phyloP scores from a whole-genome alignment of 1,140 invertebrate genomes.

The Protaetia brevitarsis region DNA sequence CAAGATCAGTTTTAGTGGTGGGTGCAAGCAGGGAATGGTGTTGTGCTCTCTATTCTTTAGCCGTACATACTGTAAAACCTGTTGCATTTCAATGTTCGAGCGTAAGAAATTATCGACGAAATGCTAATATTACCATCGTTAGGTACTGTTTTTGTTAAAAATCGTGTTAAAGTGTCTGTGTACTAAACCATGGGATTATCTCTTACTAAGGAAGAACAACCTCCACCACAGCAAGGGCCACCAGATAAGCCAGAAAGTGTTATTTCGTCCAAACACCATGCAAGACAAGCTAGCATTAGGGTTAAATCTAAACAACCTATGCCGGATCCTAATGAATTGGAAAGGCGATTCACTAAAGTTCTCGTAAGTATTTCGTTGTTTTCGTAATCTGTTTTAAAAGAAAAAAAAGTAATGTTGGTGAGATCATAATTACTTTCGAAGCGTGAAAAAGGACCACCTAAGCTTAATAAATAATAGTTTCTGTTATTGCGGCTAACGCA shows the following conservation, averaged over 20 bases:
- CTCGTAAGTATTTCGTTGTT: constrained; percentile 66
- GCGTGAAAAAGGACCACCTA: no score
- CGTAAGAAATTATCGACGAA: constrained; percentile 9
- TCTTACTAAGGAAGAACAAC: constrained; percentile 30
- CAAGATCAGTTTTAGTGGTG: not conserved
- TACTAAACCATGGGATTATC: constrained; percentile 30
- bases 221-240: constrained; percentile 10
- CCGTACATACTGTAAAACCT: constrained; percentile 1
- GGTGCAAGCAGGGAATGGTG: not conserved
- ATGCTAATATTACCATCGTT: not conserved
- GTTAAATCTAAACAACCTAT: constrained; percentile 78
- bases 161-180: constrained; percentile 10
- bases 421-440: no score
- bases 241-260: constrained; percentile 35
- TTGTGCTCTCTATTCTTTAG: not conserved
- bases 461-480: no score
- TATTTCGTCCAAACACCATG: constrained; percentile 43
- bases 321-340: constrained; percentile 84
- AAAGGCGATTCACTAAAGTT: constrained; percentile 90
- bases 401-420: no score
- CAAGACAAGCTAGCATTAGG: constrained; percentile 68
- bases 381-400: no score
- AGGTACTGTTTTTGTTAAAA: not conserved
- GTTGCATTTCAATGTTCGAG: constrained; percentile 9
- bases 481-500: no score